A percentile compares a stretch with the other conserved stretches of the same genome.
These are phyloP conservation scores for Scaptomyza caliginosa DNA, from an alignment of 2,888 invertebrate genomes.

Conservation along the genomic window DNA sequence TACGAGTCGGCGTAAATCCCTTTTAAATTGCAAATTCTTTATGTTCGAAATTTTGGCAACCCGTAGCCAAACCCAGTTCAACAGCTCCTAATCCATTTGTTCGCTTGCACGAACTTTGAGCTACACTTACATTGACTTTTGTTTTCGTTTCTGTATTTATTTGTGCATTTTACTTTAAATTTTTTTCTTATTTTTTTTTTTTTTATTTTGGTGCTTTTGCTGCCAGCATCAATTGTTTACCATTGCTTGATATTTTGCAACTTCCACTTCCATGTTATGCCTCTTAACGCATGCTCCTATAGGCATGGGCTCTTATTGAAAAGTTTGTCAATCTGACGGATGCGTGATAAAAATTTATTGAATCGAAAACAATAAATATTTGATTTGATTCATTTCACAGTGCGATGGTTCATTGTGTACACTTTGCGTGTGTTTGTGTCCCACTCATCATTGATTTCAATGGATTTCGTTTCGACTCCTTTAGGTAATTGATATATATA, in stretches of 20 bases:
- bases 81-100: conserved; percentile 9
- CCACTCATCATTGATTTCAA: conserved; percentile 60
- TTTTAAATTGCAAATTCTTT: conserved; percentile 80
- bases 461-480: conserved; percentile 59
- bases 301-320: conserved; percentile 41
- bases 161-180: conserved; percentile 56
- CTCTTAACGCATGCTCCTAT: conserved; percentile 31
- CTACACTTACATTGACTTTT: conserved; percentile 23
- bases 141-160: conserved; percentile 23
- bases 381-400: conserved; percentile 75
- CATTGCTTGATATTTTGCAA: conserved; percentile 37
- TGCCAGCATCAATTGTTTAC: conserved; percentile 27
- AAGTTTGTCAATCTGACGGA: conserved; percentile 49
- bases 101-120: conserved; percentile 22
- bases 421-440: neutral
- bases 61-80: conserved; percentile 3
- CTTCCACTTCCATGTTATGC: conserved; percentile 31
- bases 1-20: conserved; percentile 76
- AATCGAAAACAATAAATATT: conserved; percentile 78
- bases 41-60: conserved; percentile 69
- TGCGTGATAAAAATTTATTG: conserved; percentile 79
- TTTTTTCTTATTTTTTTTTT: conserved; percentile 14
- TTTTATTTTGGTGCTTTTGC: conserved; percentile 6
- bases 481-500: conserved; percentile 66
- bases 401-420: conserved; percentile 18